Base-by-base conservation (phyloP, 2,113 vertebrate genomes). In the Cervus canadensis region DNA sequence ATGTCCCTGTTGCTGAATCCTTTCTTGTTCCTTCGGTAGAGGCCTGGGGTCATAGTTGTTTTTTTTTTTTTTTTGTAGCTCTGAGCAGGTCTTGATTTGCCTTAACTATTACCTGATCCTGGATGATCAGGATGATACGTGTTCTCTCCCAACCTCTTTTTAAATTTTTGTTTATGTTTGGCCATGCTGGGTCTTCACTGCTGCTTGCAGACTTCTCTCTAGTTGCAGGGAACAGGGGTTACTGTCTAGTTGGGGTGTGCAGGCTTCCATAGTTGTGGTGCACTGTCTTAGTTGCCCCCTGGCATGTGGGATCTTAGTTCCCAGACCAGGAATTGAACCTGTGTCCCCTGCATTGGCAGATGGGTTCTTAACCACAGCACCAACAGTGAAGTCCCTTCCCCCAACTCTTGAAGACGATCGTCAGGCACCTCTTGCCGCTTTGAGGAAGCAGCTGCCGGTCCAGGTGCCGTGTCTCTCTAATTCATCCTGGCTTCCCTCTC, bases 301-400 rank as follows among this genome's bases (percentile, higher is more conserved):
- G 67, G 67, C 19, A 74, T 13, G 23, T 12, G 19, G 5, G 36
- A 36, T 74, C 36, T 40, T 74, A 74, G 36, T 74, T 74, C 2
- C 19, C 10, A 74, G 67, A 74, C 19, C 36, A 74, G 36, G 67
- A 36, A 40, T 74, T 21, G 36, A 40, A 74, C 67, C n/a, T 23
- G 67, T 40, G 5, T 71, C n/a, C 67, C n/a, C 19, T 0, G 1
- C 36, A 74, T 7, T 74, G 36, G 19, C 36, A 74, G 10, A 40
- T 0, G 2, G 67, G 5, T 21, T 40, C 67, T 74, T 74, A 36
- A 74, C 21, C 19, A 0, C 2, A 12, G 67, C 10, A 25, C 67
- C n/a, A 40, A 40, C 36, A 25, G 12, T 0, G 1, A 40, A 71
- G 67, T 40, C 67, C 21, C 19, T 74, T 74, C 21, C 57, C 57